Conservation (phyloP, 2,888 invertebrate species). For the Entomobrya proxima region DNA sequence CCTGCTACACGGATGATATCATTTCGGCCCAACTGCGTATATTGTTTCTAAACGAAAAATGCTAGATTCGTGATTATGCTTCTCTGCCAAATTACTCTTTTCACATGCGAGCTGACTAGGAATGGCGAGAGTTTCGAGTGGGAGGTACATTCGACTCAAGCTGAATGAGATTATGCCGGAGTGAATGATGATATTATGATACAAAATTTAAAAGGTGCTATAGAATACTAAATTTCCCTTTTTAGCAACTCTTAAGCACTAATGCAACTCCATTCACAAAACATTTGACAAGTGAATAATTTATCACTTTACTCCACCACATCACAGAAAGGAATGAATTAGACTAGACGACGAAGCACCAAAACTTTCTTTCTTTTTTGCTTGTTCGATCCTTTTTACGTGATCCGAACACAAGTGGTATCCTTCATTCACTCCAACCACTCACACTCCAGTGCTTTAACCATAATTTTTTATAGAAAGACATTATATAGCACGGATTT, state of each 20-base stretch:
- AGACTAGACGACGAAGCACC: no score
- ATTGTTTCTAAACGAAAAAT: no score
- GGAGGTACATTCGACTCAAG: not conserved
- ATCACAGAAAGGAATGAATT: constrained; percentile 8
- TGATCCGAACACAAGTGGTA: no score
- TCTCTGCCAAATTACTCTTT: constrained; percentile 15
- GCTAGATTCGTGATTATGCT: not conserved
- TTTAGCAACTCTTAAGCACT: not conserved
- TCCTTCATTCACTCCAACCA: not conserved
- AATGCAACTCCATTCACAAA: not conserved
- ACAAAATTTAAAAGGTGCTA: not conserved
- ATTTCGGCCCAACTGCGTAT: no score
- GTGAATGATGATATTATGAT: no score
- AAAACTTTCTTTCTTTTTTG: not conserved
- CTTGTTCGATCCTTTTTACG: not conserved
- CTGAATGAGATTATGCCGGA: not conserved
- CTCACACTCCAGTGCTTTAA: not conserved
- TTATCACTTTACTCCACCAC: constrained; percentile 25
- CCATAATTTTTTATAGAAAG: no score
- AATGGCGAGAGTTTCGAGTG: not conserved
- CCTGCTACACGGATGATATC: no score
- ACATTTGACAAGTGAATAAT: constrained; percentile 28
- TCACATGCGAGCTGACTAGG: not conserved
- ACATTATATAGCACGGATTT: no score
- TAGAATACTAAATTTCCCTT: not conserved